A percentile compares a stretch with the other conserved stretches of the same genome.
Evolutionary conservation across 2,113 vertebrate species (phyloP).

Genomic region (Ardeotis arabs): DNA sequence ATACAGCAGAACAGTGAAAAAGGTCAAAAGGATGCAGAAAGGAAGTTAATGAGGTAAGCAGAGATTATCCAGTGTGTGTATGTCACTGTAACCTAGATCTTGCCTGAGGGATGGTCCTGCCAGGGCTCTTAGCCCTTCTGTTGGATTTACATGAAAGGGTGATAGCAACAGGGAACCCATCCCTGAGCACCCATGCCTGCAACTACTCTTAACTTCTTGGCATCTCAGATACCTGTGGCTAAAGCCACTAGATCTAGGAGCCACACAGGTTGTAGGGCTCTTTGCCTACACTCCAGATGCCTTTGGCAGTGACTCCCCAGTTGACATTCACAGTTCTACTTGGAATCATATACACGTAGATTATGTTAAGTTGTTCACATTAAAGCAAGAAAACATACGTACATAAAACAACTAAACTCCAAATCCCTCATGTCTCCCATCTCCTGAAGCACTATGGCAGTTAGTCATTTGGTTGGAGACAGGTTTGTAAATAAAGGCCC

Average conservation of each 20-base stretch:
- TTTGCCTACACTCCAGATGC: not conserved
- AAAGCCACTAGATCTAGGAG: not conserved
- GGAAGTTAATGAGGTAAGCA: not conserved
- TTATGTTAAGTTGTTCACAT: not conserved
- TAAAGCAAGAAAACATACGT: not conserved
- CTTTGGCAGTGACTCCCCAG: not conserved
- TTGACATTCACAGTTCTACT: not conserved
- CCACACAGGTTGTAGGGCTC: not conserved
- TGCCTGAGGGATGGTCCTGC: not conserved
- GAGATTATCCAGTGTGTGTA: not conserved
- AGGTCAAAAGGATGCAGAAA: not conserved
- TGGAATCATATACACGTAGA: not conserved
- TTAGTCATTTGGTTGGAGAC: not conserved
- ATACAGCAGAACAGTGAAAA: not conserved
- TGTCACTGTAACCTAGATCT: not conserved
- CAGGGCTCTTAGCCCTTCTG: not conserved
- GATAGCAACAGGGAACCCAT: not conserved
- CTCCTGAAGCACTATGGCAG: not conserved
- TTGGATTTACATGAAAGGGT: not conserved
- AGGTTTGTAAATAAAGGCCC: not conserved
- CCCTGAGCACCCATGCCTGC: fast-evolving
- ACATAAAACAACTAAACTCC: not conserved
- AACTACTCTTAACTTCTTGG: not conserved
- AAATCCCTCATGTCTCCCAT: not conserved
- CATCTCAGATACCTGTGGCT: not conserved